These are phyloP conservation scores for Heliconius ismenius DNA, from an alignment of 2,888 invertebrate genomes.

Conservation along the genomic window DNA sequence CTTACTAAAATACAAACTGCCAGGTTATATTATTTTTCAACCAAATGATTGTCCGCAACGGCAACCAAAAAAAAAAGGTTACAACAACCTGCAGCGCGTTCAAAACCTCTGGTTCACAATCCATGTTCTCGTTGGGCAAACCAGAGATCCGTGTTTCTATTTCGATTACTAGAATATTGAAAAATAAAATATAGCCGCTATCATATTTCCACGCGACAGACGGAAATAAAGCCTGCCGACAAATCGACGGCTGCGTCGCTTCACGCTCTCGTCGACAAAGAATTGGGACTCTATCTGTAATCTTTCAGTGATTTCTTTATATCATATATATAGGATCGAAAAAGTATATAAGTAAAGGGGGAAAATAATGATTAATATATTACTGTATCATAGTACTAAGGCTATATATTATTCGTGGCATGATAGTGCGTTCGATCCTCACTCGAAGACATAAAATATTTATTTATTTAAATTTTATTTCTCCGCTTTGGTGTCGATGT, in stretches of 20 bases:
- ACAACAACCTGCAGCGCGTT: conserved; percentile 21
- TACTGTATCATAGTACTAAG: too few species aligned
- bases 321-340: background rate
- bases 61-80: conserved; percentile 6
- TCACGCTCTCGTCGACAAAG: conserved; percentile 39
- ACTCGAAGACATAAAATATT: too few species aligned
- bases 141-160: conserved; percentile 60
- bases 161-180: conserved; percentile 63
- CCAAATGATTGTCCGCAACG: conserved; percentile 18
- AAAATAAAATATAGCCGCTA: conserved; percentile 70
- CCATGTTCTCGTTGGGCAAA: conserved; percentile 39
- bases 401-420: too few species aligned
- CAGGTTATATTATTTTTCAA: conserved; percentile 17
- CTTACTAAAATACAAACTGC: too few species aligned
- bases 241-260: conserved; percentile 53
- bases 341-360: background rate
- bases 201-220: conserved; percentile 74
- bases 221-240: conserved; percentile 77
- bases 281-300: conserved; percentile 30
- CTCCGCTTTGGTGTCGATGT: too few species aligned
- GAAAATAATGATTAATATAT: too few species aligned
- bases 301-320: conserved; percentile 17
- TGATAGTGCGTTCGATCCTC: too few species aligned
- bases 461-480: too few species aligned
- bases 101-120: conserved; percentile 35